Base-by-base conservation (phyloP, 2,113 vertebrate genomes). In the Emydura subglobosa region DNA sequence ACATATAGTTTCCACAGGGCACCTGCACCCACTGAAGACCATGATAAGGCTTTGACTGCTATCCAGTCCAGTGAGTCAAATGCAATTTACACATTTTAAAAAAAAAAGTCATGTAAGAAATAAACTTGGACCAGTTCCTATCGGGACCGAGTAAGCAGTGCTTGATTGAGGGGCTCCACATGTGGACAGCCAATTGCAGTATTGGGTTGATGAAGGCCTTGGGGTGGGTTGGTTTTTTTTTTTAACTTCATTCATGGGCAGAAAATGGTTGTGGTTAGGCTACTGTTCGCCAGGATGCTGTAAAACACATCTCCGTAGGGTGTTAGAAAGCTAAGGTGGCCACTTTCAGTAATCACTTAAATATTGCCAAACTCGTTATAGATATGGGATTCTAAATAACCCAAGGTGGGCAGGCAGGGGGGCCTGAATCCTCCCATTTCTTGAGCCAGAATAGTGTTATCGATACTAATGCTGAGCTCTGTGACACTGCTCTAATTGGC, bases 1-100 rank as follows among this genome's bases (percentile, higher is more conserved):
- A 5, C 16, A 2, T 86, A 17, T 2, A 86, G 51, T 4, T 8
- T 90, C 4, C 8, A 53, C 0, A 0, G 55, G 39, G 11, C 29
- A 72, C 47, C 7, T 19, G 17, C 61, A n/a, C 34, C 61, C 61
- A 19, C 65, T n/a, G 19, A 68, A 68, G 65, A 39, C 31, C 17
- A 39, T 21, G 17, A 21, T 21, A n/a, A 68, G 34, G 16, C 17
- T 68, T 39, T 39, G 34, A 29, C 57, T 68, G 16, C 65, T 68
- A n/a, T 68, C 34, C 21, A n/a, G 65, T n/a, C 65, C 8, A 68
- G 34, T 8, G 65, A 19, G 17, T 68, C 65, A 68, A 68, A 68
- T 68, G 65, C 16, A 19, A 19, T 68, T 61, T 21, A 68, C 4
- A 39, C 14, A 53, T 53, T 13, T 53, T 39, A 39, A 39, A 39